A percentile compares a stretch with the other conserved stretches of the same genome.
Evolutionary conservation across 2,888 invertebrate species (phyloP).

Genomic region (Lacanobia wlatinum): DNA sequence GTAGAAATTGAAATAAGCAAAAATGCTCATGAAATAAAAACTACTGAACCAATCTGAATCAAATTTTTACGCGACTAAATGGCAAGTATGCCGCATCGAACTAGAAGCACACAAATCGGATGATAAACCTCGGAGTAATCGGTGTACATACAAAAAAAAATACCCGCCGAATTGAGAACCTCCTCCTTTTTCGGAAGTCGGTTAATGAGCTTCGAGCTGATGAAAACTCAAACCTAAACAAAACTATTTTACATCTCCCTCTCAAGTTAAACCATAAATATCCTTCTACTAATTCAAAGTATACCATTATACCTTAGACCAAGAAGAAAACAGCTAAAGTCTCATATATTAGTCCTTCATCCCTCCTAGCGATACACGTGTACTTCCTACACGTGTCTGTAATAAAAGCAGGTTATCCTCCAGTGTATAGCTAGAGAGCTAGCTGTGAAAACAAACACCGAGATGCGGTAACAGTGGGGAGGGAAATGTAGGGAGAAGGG

Average conservation of each 20-base stretch:
- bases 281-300: background rate
- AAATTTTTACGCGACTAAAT: no score
- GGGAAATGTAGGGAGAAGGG: background rate
- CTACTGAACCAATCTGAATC: no score
- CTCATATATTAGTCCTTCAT: conserved; percentile 15
- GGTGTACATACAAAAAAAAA: no score
- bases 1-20: no score
- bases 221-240: no score
- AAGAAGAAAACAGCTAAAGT: conserved; percentile 9
- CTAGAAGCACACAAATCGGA: no score
- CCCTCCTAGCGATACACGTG: conserved; percentile 41
- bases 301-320: background rate
- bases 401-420: conserved; percentile 46
- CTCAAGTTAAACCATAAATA: background rate
- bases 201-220: no score
- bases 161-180: no score
- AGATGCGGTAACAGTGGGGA: background rate
- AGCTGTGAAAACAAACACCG: conserved; percentile 32
- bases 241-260: background rate
- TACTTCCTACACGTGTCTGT: conserved; percentile 44
- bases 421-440: conserved; percentile 14
- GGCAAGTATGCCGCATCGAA: no score
- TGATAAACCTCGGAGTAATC: no score
- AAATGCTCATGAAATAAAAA: no score
- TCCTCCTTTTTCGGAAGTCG: no score